Evolutionary conservation across 2,888 invertebrate species (phyloP).

Genomic region (Leucozona laternaria): DNA sequence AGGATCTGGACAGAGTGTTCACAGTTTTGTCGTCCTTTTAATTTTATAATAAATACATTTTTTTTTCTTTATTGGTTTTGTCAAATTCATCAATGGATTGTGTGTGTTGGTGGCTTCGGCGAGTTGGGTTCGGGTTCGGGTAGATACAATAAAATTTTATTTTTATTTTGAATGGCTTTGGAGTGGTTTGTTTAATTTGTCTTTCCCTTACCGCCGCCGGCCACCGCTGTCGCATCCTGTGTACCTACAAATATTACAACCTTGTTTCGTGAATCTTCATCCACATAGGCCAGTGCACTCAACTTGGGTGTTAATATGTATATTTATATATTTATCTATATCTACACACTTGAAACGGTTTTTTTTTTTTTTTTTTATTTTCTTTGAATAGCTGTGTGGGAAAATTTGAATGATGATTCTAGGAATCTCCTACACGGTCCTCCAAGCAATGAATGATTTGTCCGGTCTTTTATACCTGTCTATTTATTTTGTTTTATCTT

Average conservation of each 20-base stretch:
- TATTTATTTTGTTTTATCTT: constrained; percentile 35
- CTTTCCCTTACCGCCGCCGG: not conserved
- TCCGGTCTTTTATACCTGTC: constrained; percentile 24
- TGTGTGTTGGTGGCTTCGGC: not conserved
- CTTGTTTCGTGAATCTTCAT: constrained; percentile 17
- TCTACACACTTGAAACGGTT: not conserved
- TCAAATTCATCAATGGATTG: constrained; percentile 68
- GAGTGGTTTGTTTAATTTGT: constrained; percentile 47
- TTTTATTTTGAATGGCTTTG: constrained; percentile 62
- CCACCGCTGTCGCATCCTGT: constrained; percentile 32
- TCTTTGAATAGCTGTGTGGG: constrained; percentile 59
- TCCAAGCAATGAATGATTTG: constrained; percentile 57
- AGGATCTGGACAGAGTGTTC: constrained; percentile 29
- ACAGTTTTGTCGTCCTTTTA: constrained; percentile 53
- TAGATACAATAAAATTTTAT: constrained; percentile 5
- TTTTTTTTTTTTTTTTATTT: not conserved
- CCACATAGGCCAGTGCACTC: constrained; percentile 1
- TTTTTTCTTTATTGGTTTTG: no score
- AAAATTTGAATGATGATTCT: constrained; percentile 69
- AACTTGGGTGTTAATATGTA: constrained; percentile 21
- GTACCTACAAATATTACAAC: constrained; percentile 32
- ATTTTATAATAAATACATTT: constrained; percentile 43
- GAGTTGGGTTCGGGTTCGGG: not conserved
- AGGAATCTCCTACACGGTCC: constrained; percentile 54
- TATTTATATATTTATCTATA: not conserved